Conservation (phyloP, 2,797 vertebrate species). For the Buceros bicornis region DNA sequence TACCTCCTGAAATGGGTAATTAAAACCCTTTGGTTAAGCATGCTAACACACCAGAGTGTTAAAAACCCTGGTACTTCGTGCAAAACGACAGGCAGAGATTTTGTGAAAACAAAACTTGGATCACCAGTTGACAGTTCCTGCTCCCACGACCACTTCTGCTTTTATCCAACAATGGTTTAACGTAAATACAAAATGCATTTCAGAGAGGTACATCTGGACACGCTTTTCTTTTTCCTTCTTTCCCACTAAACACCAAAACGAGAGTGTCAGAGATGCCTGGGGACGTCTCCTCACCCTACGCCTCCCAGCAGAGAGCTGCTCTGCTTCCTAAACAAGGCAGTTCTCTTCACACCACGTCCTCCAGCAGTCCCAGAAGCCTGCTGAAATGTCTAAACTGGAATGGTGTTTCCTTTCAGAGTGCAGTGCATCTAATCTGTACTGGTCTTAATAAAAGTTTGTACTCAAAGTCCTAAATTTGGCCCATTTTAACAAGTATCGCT, state of each 20-base stretch:
- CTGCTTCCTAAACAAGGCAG: neutral
- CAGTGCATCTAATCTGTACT: neutral
- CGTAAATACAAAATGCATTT: neutral
- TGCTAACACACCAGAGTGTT: neutral
- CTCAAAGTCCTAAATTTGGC: neutral
- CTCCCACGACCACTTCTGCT: neutral
- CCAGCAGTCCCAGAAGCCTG: neutral
- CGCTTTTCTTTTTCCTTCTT: neutral
- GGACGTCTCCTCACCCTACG: neutral
- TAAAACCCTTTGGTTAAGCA: neutral
- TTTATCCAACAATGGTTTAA: neutral
- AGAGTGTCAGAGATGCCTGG: neutral
- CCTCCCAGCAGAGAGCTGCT: neutral
- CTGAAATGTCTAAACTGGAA: neutral
- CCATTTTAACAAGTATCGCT: accelerated
- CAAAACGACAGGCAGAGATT: neutral
- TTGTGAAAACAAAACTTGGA: too few species aligned
- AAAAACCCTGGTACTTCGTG: neutral
- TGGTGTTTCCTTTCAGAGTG: neutral
- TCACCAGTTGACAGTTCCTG: neutral
- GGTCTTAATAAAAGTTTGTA: neutral
- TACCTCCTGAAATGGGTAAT: neutral
- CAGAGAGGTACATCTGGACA: neutral
- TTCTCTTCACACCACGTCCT: neutral
- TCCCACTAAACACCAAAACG: neutral